Conservation (phyloP, 2,113 vertebrate genomes). For the Gambusia holbrooki region DNA sequence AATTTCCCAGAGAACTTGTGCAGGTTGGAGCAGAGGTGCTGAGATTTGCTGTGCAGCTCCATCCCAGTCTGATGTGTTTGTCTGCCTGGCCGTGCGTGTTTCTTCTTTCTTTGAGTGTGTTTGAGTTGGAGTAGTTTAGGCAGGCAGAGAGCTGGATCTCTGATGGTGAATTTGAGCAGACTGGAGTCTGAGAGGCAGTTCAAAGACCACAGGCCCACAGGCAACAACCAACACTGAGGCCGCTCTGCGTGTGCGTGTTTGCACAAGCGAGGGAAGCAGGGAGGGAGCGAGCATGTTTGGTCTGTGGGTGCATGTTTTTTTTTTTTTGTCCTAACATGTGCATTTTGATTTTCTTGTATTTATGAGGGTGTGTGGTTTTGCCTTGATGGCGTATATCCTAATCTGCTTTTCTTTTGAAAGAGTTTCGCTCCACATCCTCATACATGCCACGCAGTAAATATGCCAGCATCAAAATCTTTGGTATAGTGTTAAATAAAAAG, state of each 20-base stretch:
- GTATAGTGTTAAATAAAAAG: too few species aligned
- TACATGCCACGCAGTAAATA: neutral
- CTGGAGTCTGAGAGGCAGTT: slow-evolving; percentile 77
- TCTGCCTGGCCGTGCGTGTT: slow-evolving; percentile 37
- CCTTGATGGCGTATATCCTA: slow-evolving; percentile 15
- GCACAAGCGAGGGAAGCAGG: slow-evolving; percentile 7
- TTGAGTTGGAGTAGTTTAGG: slow-evolving; percentile 71
- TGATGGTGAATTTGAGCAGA: slow-evolving; percentile 78
- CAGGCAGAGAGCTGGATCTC: slow-evolving; percentile 72
- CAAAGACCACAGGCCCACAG: slow-evolving; percentile 79
- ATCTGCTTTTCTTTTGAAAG: slow-evolving; percentile 57
- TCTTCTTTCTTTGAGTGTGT: slow-evolving; percentile 57
- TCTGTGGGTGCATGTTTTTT: slow-evolving; percentile 44
- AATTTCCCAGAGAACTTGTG: slow-evolving; percentile 62
- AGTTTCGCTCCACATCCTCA: slow-evolving; percentile 30
- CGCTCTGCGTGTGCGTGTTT: slow-evolving; percentile 43
- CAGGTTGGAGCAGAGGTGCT: slow-evolving; percentile 35
- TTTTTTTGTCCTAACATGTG: slow-evolving; percentile 54
- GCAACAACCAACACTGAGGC: slow-evolving; percentile 72
- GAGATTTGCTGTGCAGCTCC: slow-evolving; percentile 29
- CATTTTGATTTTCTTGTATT: slow-evolving; percentile 55
- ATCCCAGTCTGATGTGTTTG: slow-evolving; percentile 9
- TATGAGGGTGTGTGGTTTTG: slow-evolving; percentile 37
- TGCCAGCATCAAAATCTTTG: too few species aligned
- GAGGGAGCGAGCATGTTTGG: slow-evolving; percentile 38